phyloP scores from a whole-genome alignment of 2,113 vertebrate genomes.

The Marcusenius ussheri region DNA sequence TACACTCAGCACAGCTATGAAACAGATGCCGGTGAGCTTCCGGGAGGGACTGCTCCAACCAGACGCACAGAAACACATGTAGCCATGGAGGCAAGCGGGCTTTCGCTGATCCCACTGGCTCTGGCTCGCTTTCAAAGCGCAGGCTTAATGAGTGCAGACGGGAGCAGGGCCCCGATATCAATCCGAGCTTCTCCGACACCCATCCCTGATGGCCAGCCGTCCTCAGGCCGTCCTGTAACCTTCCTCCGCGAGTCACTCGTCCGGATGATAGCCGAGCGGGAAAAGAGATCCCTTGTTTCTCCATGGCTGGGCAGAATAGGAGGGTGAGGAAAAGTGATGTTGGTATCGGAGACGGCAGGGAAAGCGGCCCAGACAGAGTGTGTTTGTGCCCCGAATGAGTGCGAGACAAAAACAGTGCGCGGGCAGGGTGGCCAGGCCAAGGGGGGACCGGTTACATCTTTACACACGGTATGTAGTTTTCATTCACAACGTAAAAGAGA shows the following conservation, averaged over 20 bases:
- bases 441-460: conserved; percentile 56
- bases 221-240: neutral
- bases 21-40: neutral
- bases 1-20: neutral
- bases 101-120: neutral
- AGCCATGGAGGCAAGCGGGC: neutral
- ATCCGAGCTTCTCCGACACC: neutral
- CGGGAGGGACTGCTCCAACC: neutral
- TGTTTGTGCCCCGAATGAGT: conserved; percentile 47
- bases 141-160: neutral
- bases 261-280: conserved; percentile 25
- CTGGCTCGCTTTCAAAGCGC: neutral
- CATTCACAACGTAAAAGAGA: conserved; percentile 67
- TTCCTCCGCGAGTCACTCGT: conserved; percentile 35
- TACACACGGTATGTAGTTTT: conserved; percentile 54
- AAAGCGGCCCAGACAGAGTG: conserved; percentile 29
- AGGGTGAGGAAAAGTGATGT: conserved; percentile 45
- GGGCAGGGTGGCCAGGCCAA: neutral
- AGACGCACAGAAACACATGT: neutral
- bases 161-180: neutral
- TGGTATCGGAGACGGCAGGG: conserved; percentile 34
- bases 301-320: conserved; percentile 42
- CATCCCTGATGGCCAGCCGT: neutral
- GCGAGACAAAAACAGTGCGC: conserved; percentile 41
- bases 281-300: conserved; percentile 45